Base-by-base conservation (phyloP, 2,888 invertebrate genomes). In the Beris chalybata region DNA sequence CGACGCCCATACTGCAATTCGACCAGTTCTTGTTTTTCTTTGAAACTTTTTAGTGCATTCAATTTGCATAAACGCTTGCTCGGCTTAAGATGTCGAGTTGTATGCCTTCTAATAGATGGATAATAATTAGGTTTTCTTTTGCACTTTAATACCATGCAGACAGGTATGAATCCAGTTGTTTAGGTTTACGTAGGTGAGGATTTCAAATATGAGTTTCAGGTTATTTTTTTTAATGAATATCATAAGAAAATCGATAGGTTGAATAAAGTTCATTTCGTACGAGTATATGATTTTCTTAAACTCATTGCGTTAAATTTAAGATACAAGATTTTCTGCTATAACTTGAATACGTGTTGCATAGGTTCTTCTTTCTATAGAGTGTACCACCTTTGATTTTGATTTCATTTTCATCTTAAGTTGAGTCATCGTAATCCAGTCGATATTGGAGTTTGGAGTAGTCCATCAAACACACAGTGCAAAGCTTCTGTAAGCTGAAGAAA, bases 131-230 rank as follows among this genome's bases (percentile, higher is more conserved):
- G 47, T 59, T 59, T 59, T 57, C 57, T 59, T 59, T 59, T 13
- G 15, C 58, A 59, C 58, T 38, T 9, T 22, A 22, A 22, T 22
- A 22, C 22, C 9, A 44, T 44, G 44, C 44, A 44, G 15, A 48
- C 15, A n/a, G n/a, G 48, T 15, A 48, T 48, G 48, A 30, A n/a
- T 32, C 55, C 12, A 32, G 22, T n/a, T 50, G 52, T 52, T 61
- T 59, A 48, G 15, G 61, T 50, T 50, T 50, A 50, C 61, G 61
- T 61, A 61, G 61, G 61, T 38, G 61, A n/a, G 11, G 30, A 59
- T 50, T 50, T 52, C 61, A 61, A 61, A 61, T 61, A 32, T 32
- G 61, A 61, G 22, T 61, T 61, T 50, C 61, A 61, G 50, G 50
- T 43, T 61, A 22, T 38, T 61, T 61, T 50, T 43, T 15, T 43